A percentile compares a stretch with the other conserved stretches of the same genome.
Conservation (phyloP, 2,113 vertebrate genomes). For the Aplodontia rufa region DNA sequence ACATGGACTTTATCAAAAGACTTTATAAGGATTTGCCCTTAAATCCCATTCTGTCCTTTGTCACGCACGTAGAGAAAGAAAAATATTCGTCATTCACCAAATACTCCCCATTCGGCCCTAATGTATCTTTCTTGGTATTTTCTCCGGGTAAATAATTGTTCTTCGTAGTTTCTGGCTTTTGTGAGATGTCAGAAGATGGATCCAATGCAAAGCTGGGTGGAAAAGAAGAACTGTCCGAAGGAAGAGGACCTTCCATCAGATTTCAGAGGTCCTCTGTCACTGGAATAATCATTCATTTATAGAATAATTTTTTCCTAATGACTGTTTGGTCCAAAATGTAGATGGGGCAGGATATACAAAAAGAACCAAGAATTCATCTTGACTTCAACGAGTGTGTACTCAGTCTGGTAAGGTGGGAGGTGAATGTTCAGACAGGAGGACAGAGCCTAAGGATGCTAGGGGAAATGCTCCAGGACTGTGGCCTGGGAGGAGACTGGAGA, state of each 20-base stretch:
- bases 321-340: not conserved
- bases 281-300: not conserved
- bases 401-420: not conserved
- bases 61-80: not conserved
- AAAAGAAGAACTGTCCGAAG: not conserved
- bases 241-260: too few relatives aligned
- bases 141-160: not conserved
- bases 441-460: accelerated
- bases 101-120: accelerated
- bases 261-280: not conserved
- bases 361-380: not conserved
- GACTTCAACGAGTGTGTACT: not conserved
- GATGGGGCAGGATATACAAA: not conserved
- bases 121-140: not conserved
- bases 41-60: not conserved
- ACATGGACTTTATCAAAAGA: not conserved
- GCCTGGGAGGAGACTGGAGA: not conserved
- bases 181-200: not conserved
- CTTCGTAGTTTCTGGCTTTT: not conserved
- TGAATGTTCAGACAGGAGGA: not conserved
- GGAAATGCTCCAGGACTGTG: not conserved
- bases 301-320: not conserved
- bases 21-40: not conserved
- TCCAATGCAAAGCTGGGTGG: not conserved
- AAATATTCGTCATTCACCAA: not conserved